Evolutionary conservation across 2,888 invertebrate species (phyloP), one percentile per base, ranked within the genome.

Genomic region (Liopterus haemorrhoidalis): DNA sequence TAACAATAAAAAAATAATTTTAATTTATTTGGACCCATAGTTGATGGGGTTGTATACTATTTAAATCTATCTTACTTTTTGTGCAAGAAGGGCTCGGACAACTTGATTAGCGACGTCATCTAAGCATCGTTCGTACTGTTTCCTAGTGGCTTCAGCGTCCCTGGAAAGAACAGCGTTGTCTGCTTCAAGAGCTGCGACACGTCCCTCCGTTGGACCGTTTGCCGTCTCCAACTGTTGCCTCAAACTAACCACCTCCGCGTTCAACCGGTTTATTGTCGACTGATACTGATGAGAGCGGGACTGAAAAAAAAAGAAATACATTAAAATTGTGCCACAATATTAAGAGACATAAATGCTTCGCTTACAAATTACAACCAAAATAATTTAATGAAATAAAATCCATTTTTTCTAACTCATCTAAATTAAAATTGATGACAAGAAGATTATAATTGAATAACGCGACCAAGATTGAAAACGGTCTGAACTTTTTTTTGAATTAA

Each of bases 71-170:
- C 42, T 57, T 65, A 87, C 87, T 81, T 88, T 89, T 72, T 89
- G 89, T 36, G 85, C 82, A 55, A 89, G 76, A 51, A 89, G 73
- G 37, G 88, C 88, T 57, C 85, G 79, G 46, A 89, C 85, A 54
- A 86, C 85, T 64, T 85, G 84, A 66, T 84, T 84, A 49, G 85
- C 88, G 52, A 89, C 85, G 69, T 89, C 83, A 70, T 89, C 84
- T 59, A 88, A 69, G 66, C 87, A 76, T 59, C 80, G 70, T 70
- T 88, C 85, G 68, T 88, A 88, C 59, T 87, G 85, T 50, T 79
- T 72, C 49, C 81, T 68, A 54, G 80, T 79, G 48, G 75, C 75
- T 60, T 81, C 79, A 42, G 77, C 78, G 62, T 81, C 79, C 49
- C 76, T 66, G 35, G 76, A 75, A 52, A 82, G 63, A n/a, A 74